Evolutionary conservation across 2,113 vertebrate genomes (phyloP).

Genomic region (Seriola aureovittata): DNA sequence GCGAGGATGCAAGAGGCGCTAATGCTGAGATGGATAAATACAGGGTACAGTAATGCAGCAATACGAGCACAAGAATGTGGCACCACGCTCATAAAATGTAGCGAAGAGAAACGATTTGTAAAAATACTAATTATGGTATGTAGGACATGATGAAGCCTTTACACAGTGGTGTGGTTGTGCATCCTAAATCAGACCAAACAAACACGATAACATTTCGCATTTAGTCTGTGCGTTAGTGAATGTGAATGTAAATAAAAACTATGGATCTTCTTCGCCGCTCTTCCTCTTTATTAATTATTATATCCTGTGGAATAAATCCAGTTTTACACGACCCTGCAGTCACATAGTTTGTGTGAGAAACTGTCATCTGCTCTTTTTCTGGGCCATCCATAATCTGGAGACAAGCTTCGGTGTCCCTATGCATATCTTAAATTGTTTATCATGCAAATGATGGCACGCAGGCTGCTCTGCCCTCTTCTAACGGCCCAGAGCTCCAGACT

Average conservation of each 20-base stretch:
- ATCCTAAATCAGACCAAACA: conserved; percentile 38
- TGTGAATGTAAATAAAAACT: conserved; percentile 39
- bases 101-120: conserved; percentile 35
- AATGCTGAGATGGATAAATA: conserved; percentile 52
- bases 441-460: conserved; percentile 84
- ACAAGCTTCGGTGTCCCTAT: conserved; percentile 80
- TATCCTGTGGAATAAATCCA: conserved; percentile 33
- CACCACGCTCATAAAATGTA: conserved; percentile 12
- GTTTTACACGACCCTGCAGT: conserved; percentile 35
- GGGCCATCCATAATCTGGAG: conserved; percentile 82
- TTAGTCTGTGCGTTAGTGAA: conserved; percentile 17
- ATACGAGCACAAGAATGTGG: conserved; percentile 33
- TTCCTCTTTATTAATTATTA: conserved; percentile 32
- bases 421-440: conserved; percentile 88
- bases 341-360: conserved; percentile 72
- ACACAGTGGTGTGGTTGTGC: not conserved
- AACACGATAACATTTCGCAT: conserved; percentile 28
- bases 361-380: conserved; percentile 81
- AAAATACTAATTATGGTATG: conserved; percentile 49
- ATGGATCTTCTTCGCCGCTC: conserved; percentile 20
- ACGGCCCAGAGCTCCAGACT: conserved; percentile 77
- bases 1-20: conserved; percentile 53
- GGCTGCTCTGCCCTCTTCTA: conserved; percentile 76
- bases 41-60: conserved; percentile 32
- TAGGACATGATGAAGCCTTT: conserved; percentile 19